Evolutionary conservation across 2,113 vertebrate genomes (phyloP).

Genomic region (Halichoerus grypus): DNA sequence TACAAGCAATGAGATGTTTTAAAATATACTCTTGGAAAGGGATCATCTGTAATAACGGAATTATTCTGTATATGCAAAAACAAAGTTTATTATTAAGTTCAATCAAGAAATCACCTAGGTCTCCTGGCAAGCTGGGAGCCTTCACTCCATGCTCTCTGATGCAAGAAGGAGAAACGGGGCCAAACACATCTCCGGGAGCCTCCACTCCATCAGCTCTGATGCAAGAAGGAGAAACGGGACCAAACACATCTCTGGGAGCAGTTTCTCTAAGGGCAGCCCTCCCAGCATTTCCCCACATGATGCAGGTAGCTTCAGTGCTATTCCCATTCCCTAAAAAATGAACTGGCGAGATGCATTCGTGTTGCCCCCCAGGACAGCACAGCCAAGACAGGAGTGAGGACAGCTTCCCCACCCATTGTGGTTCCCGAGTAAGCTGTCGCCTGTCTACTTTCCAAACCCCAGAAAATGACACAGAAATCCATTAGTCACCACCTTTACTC

Average conservation of each 20-base stretch:
- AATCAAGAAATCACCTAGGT: constrained; percentile 20
- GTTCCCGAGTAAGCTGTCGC: constrained; percentile 33
- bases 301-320: neutral
- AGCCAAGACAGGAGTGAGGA: neutral
- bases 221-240: neutral
- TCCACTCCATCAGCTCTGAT: neutral
- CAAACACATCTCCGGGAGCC: neutral
- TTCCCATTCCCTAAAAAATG: neutral
- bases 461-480: constrained; percentile 46
- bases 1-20: neutral
- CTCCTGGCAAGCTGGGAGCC: neutral
- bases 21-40: neutral
- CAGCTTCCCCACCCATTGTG: neutral
- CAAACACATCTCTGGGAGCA: neutral
- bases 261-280: neutral
- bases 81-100: neutral
- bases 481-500: constrained; percentile 60
- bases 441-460: constrained; percentile 59
- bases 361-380: neutral
- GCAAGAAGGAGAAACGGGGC: neutral
- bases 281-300: neutral
- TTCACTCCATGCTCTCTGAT: neutral
- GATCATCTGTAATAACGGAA: neutral
- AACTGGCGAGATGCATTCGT: neutral
- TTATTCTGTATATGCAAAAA: neutral